Evolutionary conservation across 2,797 vertebrate genomes (phyloP).

Genomic region (Anguilla obscura): DNA sequence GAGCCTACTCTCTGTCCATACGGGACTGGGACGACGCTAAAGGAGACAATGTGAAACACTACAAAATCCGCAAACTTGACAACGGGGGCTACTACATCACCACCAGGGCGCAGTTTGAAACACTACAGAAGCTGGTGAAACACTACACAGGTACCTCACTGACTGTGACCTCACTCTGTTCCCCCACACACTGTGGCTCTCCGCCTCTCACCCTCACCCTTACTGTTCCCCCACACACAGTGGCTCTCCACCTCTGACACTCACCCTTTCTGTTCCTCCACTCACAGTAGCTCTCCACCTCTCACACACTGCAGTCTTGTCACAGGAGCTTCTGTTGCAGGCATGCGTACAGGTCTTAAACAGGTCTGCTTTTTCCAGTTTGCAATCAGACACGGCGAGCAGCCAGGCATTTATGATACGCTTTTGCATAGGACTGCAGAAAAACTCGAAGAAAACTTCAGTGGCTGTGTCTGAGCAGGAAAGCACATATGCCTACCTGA

Average conservation of each 20-base stretch:
- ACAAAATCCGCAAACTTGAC: conserved; percentile 96
- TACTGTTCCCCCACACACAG: not conserved
- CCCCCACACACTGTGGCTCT: not conserved
- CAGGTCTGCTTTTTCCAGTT: not conserved
- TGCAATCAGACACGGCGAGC: not conserved
- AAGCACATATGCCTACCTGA: not conserved
- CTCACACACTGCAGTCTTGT: not conserved
- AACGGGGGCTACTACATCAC: conserved; percentile 95
- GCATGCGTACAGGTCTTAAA: not conserved
- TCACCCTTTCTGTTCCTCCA: not conserved
- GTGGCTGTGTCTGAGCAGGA: not conserved
- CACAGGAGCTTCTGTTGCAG: not conserved
- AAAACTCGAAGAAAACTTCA: not conserved
- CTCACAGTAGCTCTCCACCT: not conserved
- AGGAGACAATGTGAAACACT: conserved; percentile 96
- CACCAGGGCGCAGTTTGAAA: conserved; percentile 91
- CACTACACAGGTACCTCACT: conserved; percentile 85
- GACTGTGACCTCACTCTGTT: too few relatives aligned
- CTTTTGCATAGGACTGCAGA: not conserved
- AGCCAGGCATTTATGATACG: not conserved
- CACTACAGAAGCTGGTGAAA: conserved; percentile 89
- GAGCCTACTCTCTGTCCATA: conserved; percentile 93
- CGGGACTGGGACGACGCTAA: conserved; percentile 91
- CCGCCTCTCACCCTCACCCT: not conserved
- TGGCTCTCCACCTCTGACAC: too few relatives aligned